Base-by-base conservation (phyloP, 2,797 vertebrate genomes). In the Holocentrus rufus region DNA sequence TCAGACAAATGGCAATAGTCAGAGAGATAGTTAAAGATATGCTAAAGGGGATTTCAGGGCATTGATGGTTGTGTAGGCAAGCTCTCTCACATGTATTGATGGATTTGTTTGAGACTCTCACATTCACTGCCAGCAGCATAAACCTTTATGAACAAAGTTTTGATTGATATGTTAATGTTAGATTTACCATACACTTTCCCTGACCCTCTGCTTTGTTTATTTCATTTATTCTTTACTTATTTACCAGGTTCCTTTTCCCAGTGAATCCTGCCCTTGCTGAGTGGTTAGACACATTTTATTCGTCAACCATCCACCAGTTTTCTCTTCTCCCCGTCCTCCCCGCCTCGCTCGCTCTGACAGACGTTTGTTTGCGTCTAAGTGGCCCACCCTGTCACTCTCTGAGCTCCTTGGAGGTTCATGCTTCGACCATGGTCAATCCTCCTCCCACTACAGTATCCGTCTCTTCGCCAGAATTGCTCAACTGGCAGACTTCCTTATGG, bases 301-400 rank as follows among this genome's bases (percentile, higher is more conserved):
- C 7, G 3, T 15, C 7, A n/a, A 69, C 39, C 46, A 22, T 49
- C 11, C 58, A 3, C 27, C 46, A 23, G 23, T 46, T 69, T 55
- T 74, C 30, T 49, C n/a, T 18, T 30, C 20, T 36, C 66, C 14
- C 55, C 65, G 20, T 47, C 20, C 9, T 30, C 15, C 54, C 53
- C 55, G 31, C 50, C 68, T 72, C 30, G 66, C 58, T 65, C 50
- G 30, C 65, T 72, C 68, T 80, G 78, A 76, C 60, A 69, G 58
- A 69, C 61, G 25, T 59, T 73, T 69, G 69, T 76, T 82, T 59
- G 34, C 31, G 25, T 72, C 69, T 39, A 76, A 72, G 65, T 69
- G 68, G 42, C 69, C 65, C 63, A 74, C 39, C 74, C 76, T 65
- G 75, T 85, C 87, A 87, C 62, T 89, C 70, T 76, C 52, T 46